phyloP scores from a whole-genome alignment of 2,113 vertebrate genomes.

The Talpa occidentalis region DNA sequence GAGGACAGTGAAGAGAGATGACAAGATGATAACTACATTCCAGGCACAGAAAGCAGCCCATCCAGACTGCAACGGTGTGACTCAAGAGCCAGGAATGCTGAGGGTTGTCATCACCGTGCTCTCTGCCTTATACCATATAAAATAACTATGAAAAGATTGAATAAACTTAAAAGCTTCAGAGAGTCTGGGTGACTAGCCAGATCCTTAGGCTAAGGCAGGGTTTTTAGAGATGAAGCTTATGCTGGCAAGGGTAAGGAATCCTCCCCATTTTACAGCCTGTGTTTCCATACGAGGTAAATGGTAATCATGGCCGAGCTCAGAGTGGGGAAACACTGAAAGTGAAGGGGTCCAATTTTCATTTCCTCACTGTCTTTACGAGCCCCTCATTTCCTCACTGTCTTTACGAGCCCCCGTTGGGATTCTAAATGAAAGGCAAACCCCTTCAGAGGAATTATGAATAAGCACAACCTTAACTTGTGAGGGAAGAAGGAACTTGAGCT shows the following conservation, averaged over 20 bases:
- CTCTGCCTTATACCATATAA: background rate
- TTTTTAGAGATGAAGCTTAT: background rate
- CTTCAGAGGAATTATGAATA: background rate
- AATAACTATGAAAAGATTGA: slow-evolving; percentile 8
- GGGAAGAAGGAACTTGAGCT: background rate
- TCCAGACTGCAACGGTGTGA: background rate
- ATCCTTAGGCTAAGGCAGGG: background rate
- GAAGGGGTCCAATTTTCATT: background rate
- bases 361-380: background rate
- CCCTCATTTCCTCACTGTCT: background rate
- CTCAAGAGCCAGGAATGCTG: background rate
- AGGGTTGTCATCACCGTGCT: background rate
- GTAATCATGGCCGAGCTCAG: background rate
- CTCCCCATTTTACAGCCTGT: background rate
- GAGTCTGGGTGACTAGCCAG: background rate
- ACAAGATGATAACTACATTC: background rate
- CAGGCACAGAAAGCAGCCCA: background rate
- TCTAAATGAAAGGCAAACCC: background rate
- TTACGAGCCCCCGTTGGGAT: background rate
- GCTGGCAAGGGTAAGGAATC: background rate
- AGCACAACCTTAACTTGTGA: background rate
- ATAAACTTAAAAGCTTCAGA: slow-evolving; percentile 16
- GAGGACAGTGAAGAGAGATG: background rate
- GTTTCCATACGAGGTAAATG: background rate
- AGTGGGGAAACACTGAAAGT: background rate